Evolutionary conservation across 1,140 invertebrate species (phyloP), one percentile per base, ranked within the genome.

Genomic region (Contarinia nasturtii): DNA sequence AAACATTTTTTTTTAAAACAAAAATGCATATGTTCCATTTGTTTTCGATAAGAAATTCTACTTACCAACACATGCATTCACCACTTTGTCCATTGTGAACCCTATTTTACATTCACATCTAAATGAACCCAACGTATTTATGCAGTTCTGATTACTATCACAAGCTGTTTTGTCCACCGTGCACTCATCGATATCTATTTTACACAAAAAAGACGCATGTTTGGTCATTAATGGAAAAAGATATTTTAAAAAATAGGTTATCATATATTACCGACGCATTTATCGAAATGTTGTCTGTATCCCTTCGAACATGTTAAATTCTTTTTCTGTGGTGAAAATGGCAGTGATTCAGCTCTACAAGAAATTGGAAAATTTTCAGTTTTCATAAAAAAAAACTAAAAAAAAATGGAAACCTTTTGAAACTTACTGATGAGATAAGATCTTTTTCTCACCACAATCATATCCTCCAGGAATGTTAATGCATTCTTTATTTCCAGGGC

Each of bases 161-260:
- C 78, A 80, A 11, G 74, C 59, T 46, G 77, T 72, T 27, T 73
- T 68, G 22, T 74, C 67, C 51, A 67, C 65, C 0, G 54, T 42
- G 56, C 86, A 91, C 59, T 91, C 86, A 57, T 91, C 75, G 10
- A 86, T 71, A 61, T 90, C 80, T 68, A 61, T 55, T 51, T 70
- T 71, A 14, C 57, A 53, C 45, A 69, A 68, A 2, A 55, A 54
- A 44, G 68, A 71, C 15, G 57, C 63, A 1, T 54, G 38, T 1
- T 40, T 41, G n/a, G n/a, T n/a, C n/a, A n/a, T n/a, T n/a, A n/a
- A n/a, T n/a, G n/a, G n/a, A n/a, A n/a, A n/a, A n/a, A n/a, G n/a
- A n/a, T n/a, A n/a, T n/a, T n/a, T n/a, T n/a, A n/a, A n/a, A n/a
- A n/a, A n/a, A n/a, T n/a, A n/a, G n/a, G n/a, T n/a, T 1, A 15